Evolutionary conservation across 2,888 invertebrate species (phyloP).

Genomic region (Gari tellinella): DNA sequence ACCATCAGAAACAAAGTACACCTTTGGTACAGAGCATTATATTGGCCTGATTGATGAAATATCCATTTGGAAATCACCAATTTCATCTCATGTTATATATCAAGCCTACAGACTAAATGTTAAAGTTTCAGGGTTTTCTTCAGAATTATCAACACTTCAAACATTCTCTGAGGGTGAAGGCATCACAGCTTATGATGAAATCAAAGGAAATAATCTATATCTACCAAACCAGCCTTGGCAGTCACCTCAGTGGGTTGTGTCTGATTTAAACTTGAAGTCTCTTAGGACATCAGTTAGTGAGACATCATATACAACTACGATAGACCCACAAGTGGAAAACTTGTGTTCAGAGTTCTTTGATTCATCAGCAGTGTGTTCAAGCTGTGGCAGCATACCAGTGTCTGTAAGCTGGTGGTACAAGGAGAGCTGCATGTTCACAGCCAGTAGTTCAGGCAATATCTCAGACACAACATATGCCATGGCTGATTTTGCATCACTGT

Average conservation of each 20-base stretch:
- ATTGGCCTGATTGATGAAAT: constrained; percentile 69
- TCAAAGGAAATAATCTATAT: constrained; percentile 62
- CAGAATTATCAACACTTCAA: constrained; percentile 59
- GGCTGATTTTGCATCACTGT: constrained; percentile 60
- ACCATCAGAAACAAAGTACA: constrained; percentile 56
- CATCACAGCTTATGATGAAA: constrained; percentile 59
- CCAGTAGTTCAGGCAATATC: constrained; percentile 48
- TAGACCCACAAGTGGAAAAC: constrained; percentile 33
- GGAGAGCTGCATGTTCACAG: constrained; percentile 58
- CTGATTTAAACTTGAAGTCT: constrained; percentile 58
- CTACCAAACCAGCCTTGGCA: constrained; percentile 73
- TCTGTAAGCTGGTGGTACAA: constrained; percentile 58
- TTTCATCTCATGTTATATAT: constrained; percentile 69
- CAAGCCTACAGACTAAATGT: constrained; percentile 70
- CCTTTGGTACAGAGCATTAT: constrained; percentile 46
- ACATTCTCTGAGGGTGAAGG: constrained; percentile 70
- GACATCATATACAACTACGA: constrained; percentile 13
- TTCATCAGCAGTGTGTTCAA: constrained; percentile 33
- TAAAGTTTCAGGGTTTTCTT: constrained; percentile 63
- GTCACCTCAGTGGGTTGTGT: constrained; percentile 67
- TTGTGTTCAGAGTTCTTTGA: constrained; percentile 62
- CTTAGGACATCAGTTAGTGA: constrained; percentile 25
- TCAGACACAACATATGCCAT: constrained; percentile 58
- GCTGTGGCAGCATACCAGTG: constrained; percentile 48
- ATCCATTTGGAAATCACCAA: constrained; percentile 66